A percentile compares a stretch with the other conserved stretches of the same genome.
These are phyloP conservation scores for Numenius arquata DNA, from an alignment of 2,113 vertebrate genomes.

Conservation along the genomic window DNA sequence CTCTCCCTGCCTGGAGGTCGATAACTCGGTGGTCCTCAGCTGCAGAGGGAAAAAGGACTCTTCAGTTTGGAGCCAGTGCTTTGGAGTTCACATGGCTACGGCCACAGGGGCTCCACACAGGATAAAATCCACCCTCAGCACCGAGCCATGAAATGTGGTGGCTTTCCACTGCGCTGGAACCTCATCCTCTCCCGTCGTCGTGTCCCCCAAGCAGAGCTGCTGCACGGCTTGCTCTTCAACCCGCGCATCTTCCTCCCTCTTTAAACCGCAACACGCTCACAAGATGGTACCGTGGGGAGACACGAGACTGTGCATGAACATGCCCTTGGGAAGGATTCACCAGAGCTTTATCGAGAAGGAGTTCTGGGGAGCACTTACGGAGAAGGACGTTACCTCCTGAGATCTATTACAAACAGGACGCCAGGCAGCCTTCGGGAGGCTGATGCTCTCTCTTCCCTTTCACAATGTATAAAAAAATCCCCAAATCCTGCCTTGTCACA, in stretches of 20 bases:
- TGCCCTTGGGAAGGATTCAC: background rate
- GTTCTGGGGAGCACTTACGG: background rate
- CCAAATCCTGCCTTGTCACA: background rate
- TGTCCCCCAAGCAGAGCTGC: background rate
- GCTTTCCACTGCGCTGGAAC: background rate
- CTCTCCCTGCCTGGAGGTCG: background rate
- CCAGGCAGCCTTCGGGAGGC: background rate
- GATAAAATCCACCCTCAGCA: background rate
- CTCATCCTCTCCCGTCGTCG: accelerated
- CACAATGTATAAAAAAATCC: background rate
- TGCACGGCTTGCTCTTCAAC: background rate
- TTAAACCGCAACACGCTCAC: background rate
- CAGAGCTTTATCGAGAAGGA: background rate
- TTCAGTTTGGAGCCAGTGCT: background rate
- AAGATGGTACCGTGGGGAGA: accelerated
- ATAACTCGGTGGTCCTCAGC: accelerated
- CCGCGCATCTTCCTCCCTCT: background rate
- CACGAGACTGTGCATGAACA: background rate
- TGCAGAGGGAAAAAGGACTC: background rate
- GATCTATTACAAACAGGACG: background rate
- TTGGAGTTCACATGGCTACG: background rate
- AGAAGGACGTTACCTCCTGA: background rate
- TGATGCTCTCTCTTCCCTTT: background rate
- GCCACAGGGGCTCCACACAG: background rate
- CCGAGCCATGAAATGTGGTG: background rate